These are phyloP conservation scores for Schizothorax lantsangensis DNA, from an alignment of 2,797 vertebrate species.

Conservation along the genomic window DNA sequence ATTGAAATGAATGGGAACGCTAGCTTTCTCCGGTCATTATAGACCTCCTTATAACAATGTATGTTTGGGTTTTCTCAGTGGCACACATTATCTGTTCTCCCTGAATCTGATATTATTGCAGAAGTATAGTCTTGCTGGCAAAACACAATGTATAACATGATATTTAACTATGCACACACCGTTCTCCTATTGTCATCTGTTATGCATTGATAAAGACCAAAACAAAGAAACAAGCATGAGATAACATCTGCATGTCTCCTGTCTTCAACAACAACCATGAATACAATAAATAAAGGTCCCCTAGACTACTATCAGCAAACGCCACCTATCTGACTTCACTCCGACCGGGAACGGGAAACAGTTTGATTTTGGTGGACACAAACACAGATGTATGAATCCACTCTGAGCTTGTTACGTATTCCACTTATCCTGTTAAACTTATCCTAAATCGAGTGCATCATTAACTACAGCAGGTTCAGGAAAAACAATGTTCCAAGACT, in stretches of 20 bases:
- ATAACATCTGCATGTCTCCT: background rate
- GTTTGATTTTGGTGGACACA: background rate
- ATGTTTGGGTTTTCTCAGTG: background rate
- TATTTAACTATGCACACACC: background rate
- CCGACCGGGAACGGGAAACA: background rate
- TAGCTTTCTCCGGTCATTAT: background rate
- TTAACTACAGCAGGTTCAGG: background rate
- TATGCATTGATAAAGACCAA: background rate
- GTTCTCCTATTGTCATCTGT: background rate
- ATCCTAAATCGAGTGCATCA: conserved; percentile 20
- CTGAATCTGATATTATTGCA: conserved; percentile 2
- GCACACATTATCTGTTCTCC: background rate
- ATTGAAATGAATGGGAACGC: background rate
- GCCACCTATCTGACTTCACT: background rate
- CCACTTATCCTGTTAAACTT: conserved; percentile 33
- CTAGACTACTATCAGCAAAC: background rate
- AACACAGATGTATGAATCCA: background rate
- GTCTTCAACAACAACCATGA: background rate
- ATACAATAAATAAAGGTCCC: conserved; percentile 36
- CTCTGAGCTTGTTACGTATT: conserved; percentile 24
- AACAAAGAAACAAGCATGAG: background rate
- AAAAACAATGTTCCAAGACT: background rate
- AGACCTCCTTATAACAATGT: background rate
- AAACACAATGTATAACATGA: background rate
- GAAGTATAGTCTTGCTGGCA: background rate